Conservation (phyloP, 2,113 vertebrate species). For the Prolemur simus region DNA sequence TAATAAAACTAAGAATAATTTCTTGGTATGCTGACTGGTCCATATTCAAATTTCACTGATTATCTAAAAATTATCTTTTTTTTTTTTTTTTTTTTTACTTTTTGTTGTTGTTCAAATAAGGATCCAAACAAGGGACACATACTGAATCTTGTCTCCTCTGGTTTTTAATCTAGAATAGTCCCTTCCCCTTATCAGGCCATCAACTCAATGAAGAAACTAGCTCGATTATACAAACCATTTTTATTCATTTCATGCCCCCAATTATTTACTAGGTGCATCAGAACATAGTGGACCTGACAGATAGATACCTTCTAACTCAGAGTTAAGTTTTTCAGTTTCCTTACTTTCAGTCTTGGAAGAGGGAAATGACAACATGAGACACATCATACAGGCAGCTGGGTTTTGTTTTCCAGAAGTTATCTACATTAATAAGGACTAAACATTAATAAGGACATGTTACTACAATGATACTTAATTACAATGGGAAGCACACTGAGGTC, state of each 20-base stretch:
- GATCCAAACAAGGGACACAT: constrained; percentile 10
- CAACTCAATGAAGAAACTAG: neutral
- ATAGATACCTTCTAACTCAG: neutral
- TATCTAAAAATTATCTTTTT: neutral
- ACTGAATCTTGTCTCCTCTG: neutral
- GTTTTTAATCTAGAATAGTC: neutral
- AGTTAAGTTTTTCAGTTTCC: neutral
- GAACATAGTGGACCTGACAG: neutral
- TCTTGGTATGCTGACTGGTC: neutral
- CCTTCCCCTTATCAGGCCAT: neutral
- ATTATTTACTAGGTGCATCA: neutral
- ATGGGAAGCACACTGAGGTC: constrained; percentile 50
- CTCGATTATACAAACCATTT: neutral
- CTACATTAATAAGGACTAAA: constrained; percentile 50
- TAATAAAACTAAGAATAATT: constrained; percentile 20
- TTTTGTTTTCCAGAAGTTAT: constrained; percentile 66
- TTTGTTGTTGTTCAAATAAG: neutral
- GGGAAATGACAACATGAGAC: constrained; percentile 34
- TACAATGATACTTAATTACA: constrained; percentile 66
- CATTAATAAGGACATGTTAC: too few species aligned
- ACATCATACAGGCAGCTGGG: neutral
- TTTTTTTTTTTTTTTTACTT: neutral
- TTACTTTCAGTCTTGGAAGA: neutral
- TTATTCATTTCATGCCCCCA: neutral
- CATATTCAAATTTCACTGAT: neutral